A percentile compares a stretch with the other conserved stretches of the same genome.
These are phyloP conservation scores for Nestor notabilis DNA, from an alignment of 2,113 vertebrate species.

Conservation along the genomic window DNA sequence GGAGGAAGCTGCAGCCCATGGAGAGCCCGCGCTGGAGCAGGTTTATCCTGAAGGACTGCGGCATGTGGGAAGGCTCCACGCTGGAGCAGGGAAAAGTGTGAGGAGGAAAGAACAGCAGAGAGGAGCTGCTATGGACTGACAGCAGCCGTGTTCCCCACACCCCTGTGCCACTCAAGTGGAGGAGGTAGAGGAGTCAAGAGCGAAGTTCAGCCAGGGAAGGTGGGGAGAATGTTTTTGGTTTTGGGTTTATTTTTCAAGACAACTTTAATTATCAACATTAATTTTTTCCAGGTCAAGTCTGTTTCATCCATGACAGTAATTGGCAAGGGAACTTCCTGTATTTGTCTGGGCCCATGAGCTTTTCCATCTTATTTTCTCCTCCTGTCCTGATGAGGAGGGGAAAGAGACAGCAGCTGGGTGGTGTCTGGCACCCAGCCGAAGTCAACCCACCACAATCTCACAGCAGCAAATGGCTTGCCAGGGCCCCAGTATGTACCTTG, in stretches of 20 bases:
- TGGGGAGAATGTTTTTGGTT: not conserved
- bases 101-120: not conserved
- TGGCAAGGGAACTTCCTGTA: not conserved
- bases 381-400: not conserved
- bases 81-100: fast-evolving
- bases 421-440: not conserved
- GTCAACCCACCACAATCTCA: not conserved
- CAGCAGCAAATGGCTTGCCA: not conserved
- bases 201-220: not conserved
- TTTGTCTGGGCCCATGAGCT: fast-evolving
- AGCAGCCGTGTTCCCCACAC: fast-evolving
- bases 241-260: not conserved
- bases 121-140: fast-evolving
- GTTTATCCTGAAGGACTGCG: not conserved
- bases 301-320: not conserved
- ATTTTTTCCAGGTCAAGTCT: not conserved
- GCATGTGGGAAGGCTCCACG: not conserved
- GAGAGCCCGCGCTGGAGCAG: no score
- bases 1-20: not conserved
- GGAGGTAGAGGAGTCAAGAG: fast-evolving
- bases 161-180: fast-evolving
- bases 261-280: not conserved
- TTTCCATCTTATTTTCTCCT: not conserved
- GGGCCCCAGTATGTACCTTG: not conserved
- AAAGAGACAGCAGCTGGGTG: not conserved